Conservation (phyloP, 2,888 invertebrate species). For the Melitaea athalia region DNA sequence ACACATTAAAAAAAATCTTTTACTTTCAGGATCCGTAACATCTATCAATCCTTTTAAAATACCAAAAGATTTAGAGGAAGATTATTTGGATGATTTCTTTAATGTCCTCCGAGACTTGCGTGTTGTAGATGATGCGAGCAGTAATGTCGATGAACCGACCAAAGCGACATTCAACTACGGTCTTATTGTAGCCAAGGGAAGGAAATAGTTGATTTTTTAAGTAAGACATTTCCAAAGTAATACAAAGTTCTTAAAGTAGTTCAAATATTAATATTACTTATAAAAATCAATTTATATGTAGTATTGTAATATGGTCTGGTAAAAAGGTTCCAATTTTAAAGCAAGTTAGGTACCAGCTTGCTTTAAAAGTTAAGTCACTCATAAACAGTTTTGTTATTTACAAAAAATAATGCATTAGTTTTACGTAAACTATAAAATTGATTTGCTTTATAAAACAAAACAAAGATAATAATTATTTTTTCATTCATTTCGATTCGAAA, state of each 20-base stretch:
- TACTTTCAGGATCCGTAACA: constrained; percentile 81
- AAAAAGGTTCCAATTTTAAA: neutral
- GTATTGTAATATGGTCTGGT: too few relatives aligned
- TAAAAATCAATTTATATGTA: too few relatives aligned
- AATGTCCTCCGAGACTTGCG: constrained; percentile 73
- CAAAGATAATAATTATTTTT: too few relatives aligned
- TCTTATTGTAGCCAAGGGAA: constrained; percentile 44
- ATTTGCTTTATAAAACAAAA: too few relatives aligned
- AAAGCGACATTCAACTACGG: constrained; percentile 44
- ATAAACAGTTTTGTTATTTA: too few relatives aligned
- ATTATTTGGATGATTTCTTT: constrained; percentile 71
- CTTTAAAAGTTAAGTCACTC: too few relatives aligned
- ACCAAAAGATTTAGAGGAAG: constrained; percentile 49
- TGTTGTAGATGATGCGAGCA: constrained; percentile 62
- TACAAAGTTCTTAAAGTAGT: neutral
- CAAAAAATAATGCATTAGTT: too few relatives aligned
- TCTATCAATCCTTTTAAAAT: constrained; percentile 69
- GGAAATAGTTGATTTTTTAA: constrained; percentile 34
- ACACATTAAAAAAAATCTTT: neutral
- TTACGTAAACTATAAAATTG: too few relatives aligned
- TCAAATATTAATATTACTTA: neutral
- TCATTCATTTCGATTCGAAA: too few relatives aligned
- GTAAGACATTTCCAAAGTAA: neutral
- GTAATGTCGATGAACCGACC: constrained; percentile 61
- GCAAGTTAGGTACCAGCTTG: too few relatives aligned